A percentile compares a stretch with the other conserved stretches of the same genome.
phyloP scores from a whole-genome alignment of 2,888 invertebrate species.

The Fragum fragum region DNA sequence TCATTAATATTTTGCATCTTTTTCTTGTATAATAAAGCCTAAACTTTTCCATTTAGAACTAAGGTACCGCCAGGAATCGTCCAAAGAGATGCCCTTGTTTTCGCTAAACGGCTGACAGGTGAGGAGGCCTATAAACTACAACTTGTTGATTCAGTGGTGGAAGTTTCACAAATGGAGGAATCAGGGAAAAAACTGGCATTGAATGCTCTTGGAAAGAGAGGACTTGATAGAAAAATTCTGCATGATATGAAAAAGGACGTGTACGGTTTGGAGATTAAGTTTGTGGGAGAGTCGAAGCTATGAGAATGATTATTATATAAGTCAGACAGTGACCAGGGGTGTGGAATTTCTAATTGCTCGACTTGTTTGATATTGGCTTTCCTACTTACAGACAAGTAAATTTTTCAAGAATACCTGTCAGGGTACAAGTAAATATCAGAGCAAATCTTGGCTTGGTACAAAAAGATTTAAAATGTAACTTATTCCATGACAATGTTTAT shows the following conservation, averaged over 20 bases:
- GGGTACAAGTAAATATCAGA: too few relatives aligned
- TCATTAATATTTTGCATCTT: too few relatives aligned
- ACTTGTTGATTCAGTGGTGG: conserved; percentile 52
- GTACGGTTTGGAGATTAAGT: conserved; percentile 46
- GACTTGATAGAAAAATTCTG: conserved; percentile 58
- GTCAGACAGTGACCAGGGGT: too few relatives aligned
- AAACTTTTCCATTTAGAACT: conserved; percentile 48
- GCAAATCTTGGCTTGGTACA: too few relatives aligned
- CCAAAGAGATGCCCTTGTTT: conserved; percentile 58
- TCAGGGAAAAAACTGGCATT: conserved; percentile 52
- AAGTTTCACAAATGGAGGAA: conserved; percentile 44
- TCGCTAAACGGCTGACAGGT: conserved; percentile 66
- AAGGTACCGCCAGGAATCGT: conserved; percentile 63
- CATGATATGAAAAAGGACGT: conserved; percentile 68
- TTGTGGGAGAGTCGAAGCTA: conserved; percentile 43
- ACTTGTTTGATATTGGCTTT: too few relatives aligned
- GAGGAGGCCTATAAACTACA: conserved; percentile 50
- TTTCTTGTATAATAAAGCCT: too few relatives aligned
- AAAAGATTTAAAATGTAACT: too few relatives aligned
- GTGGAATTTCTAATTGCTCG: too few relatives aligned
- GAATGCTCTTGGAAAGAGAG: conserved; percentile 60
- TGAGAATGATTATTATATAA: too few relatives aligned
- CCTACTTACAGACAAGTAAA: too few relatives aligned
- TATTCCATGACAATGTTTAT: too few relatives aligned
- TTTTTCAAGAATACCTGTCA: too few relatives aligned